Conservation (phyloP, 2,888 invertebrate genomes). For the Oconnorella tubifera region DNA sequence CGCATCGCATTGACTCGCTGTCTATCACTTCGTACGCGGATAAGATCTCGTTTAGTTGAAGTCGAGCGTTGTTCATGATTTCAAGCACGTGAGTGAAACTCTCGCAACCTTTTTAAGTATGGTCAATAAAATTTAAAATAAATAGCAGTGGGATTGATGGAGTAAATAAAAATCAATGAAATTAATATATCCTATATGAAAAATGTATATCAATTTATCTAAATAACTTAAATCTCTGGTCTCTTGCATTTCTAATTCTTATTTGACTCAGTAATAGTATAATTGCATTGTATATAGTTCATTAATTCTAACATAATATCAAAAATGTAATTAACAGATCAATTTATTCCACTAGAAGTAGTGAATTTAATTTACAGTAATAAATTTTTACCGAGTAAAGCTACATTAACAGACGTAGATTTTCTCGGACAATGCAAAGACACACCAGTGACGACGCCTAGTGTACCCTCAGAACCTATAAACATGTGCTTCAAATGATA, state of each 20-base stretch:
- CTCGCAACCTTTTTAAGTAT: slow-evolving; percentile 74
- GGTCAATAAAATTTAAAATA: no score
- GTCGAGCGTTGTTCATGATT: slow-evolving; percentile 72
- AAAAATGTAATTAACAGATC: not conserved
- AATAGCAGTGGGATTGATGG: no score
- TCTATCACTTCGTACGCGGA: slow-evolving; percentile 97
- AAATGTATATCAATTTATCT: no score
- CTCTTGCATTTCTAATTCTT: no score
- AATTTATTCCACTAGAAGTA: not conserved
- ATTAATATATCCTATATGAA: no score
- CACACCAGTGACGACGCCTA: slow-evolving; percentile 89
- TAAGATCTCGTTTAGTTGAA: slow-evolving; percentile 78
- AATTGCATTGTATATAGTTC: no score
- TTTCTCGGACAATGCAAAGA: slow-evolving; percentile 83
- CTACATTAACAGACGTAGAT: slow-evolving; percentile 77
- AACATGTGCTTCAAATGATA: slow-evolving; percentile 94
- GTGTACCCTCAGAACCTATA: slow-evolving; percentile 94
- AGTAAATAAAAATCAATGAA: no score
- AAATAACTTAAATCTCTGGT: no score
- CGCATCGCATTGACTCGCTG: slow-evolving; percentile 67
- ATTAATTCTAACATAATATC: no score
- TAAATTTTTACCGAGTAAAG: slow-evolving; percentile 88
- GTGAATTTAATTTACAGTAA: not conserved
- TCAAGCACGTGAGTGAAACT: slow-evolving; percentile 75
- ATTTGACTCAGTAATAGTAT: no score